A percentile compares a stretch with the other conserved stretches of the same genome.
Conservation (phyloP, 2,113 vertebrate species). For the Eonycteris spelaea region DNA sequence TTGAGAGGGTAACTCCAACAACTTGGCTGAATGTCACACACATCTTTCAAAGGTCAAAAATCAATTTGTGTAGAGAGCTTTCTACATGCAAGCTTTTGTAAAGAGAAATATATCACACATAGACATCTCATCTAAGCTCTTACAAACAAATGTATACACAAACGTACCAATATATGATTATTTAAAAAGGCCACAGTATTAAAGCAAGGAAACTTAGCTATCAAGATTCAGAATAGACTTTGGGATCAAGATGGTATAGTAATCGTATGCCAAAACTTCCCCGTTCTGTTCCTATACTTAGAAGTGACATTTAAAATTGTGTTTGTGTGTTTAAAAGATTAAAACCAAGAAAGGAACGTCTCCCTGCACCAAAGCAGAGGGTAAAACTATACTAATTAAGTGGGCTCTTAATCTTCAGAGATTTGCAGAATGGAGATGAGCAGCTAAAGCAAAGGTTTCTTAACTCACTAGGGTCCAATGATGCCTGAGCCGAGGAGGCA, state of each 20-base stretch:
- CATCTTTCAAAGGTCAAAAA: neutral
- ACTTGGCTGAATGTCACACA: neutral
- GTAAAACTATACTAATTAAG: neutral
- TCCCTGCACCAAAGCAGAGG: neutral
- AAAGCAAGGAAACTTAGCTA: conserved; percentile 27
- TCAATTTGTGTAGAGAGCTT: neutral
- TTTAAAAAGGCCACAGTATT: neutral
- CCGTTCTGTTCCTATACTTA: neutral
- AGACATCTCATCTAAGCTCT: neutral
- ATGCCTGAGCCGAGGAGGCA: neutral
- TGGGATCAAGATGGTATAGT: neutral
- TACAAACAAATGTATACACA: neutral
- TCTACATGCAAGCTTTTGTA: neutral
- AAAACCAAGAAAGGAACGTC: neutral
- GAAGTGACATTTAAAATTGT: conserved; percentile 21
- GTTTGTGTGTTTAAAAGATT: neutral
- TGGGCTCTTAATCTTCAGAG: neutral
- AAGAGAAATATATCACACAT: neutral
- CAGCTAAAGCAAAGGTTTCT: neutral
- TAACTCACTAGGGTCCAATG: neutral
- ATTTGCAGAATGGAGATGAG: neutral
- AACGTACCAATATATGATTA: neutral
- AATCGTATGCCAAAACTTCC: neutral
- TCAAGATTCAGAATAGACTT: conserved; percentile 18
- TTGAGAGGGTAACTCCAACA: neutral